Evolutionary conservation across 1,140 invertebrate genomes (phyloP).

Genomic region (Agrypnia vestita): DNA sequence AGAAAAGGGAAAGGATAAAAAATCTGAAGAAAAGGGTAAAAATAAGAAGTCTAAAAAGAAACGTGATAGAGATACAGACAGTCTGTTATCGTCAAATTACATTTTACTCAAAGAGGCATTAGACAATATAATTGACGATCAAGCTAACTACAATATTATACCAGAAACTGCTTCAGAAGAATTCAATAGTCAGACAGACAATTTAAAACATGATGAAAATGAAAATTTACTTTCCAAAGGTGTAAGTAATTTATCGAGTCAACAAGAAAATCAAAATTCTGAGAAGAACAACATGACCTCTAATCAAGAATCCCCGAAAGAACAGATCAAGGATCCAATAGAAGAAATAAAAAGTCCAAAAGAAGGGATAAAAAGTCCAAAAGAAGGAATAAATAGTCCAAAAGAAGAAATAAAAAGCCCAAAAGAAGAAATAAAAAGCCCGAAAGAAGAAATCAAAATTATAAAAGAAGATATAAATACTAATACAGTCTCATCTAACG

Average conservation of each 20-base stretch:
- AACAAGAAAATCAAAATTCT: constrained; percentile 10
- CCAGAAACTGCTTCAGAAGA: constrained; percentile 23
- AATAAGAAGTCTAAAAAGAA: constrained; percentile 45
- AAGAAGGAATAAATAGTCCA: not conserved
- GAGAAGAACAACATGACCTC: not conserved
- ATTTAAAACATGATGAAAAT: constrained; percentile 8
- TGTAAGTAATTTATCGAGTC: not conserved
- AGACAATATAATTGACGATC: constrained; percentile 40
- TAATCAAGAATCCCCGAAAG: not conserved
- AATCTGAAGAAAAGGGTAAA: constrained; percentile 24
- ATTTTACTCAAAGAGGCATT: constrained; percentile 39
- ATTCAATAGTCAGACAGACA: not conserved
- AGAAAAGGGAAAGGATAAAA: constrained; percentile 2
- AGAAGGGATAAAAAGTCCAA: not conserved
- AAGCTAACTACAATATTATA: constrained; percentile 40
- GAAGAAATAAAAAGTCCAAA: not conserved
- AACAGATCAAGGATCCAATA: too few relatives aligned
- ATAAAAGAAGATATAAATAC: constrained; percentile 8
- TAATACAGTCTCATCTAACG: not conserved
- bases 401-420: too few relatives aligned
- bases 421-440: not conserved
- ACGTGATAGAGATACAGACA: constrained; percentile 27
- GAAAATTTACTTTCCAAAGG: constrained; percentile 1
- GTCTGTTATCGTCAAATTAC: constrained; percentile 43
- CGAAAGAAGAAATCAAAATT: not conserved